Evolutionary conservation across 1,140 invertebrate species (phyloP).

Genomic region (Aphelenchoides fujianensis): DNA sequence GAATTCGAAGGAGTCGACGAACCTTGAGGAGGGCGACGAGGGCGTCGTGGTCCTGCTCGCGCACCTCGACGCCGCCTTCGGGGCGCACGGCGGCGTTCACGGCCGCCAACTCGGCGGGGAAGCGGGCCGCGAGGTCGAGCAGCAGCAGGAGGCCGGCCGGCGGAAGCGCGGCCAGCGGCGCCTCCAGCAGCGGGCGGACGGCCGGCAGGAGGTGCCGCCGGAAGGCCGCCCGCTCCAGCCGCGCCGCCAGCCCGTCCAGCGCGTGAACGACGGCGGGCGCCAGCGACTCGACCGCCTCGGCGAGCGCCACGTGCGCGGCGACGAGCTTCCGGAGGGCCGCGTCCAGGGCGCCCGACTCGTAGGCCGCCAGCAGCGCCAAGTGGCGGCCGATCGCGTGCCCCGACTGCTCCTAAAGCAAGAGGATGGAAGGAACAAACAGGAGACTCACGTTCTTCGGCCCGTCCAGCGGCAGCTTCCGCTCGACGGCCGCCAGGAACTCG

Average conservation of each 20-base stretch:
- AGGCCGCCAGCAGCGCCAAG: neutral
- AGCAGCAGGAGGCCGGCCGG: neutral
- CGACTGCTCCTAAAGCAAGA: slow-evolving; percentile 1
- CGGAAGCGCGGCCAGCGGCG: neutral
- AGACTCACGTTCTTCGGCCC: neutral
- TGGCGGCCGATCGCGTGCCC: slow-evolving; percentile 4
- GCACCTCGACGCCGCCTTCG: neutral
- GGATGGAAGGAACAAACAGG: neutral
- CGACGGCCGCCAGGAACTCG: neutral
- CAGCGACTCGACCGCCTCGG: neutral
- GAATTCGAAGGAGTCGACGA: neutral
- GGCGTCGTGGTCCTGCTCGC: neutral
- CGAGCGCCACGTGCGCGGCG: neutral
- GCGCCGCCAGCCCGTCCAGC: neutral
- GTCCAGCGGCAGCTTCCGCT: neutral
- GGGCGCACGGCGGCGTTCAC: neutral
- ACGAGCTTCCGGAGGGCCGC: neutral
- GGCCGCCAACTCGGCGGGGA: neutral
- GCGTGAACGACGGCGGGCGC: neutral
- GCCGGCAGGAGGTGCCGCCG: neutral
- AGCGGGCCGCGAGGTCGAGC: neutral
- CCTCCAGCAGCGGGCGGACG: neutral
- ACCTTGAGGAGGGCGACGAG: neutral
- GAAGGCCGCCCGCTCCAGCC: neutral
- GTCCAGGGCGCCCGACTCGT: neutral